Evolutionary conservation across 2,113 vertebrate species (phyloP).

Genomic region (Ornithorhynchus anatinus): DNA sequence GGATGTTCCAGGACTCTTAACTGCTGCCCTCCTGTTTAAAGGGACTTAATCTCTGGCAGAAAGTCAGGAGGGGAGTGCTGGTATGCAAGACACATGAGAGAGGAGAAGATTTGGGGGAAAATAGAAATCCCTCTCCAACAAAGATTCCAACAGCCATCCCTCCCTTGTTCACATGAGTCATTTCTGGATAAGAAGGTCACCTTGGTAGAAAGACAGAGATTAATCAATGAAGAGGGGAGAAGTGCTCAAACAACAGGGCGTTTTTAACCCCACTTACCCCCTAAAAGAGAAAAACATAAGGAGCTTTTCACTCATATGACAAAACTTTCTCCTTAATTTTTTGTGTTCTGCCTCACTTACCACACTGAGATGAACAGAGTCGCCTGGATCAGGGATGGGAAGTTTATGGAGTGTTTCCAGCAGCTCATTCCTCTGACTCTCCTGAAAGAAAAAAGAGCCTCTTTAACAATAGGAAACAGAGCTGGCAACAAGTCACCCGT

Average conservation of each 20-base stretch:
- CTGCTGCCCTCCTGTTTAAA: too few species aligned
- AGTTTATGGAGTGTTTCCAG: constrained; percentile 86
- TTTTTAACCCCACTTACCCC: constrained; percentile 22
- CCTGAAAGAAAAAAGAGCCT: constrained; percentile 74
- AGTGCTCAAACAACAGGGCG: constrained; percentile 11
- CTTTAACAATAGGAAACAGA: constrained; percentile 12
- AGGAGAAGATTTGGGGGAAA: too few species aligned
- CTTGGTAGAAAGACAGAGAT: too few species aligned
- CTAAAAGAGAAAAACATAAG: constrained; percentile 27
- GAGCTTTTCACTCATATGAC: neutral
- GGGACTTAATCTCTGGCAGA: too few species aligned
- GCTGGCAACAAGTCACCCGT: neutral
- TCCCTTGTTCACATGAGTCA: too few species aligned
- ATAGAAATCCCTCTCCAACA: too few species aligned
- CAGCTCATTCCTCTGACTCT: constrained; percentile 87
- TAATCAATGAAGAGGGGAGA: constrained; percentile 24
- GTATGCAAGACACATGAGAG: too few species aligned
- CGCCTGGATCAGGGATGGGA: constrained; percentile 85
- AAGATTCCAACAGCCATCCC: too few species aligned
- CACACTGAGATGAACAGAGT: constrained; percentile 90
- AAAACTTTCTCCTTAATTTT: neutral
- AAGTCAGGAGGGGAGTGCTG: too few species aligned
- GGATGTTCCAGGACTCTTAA: too few species aligned
- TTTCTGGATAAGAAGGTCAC: too few species aligned
- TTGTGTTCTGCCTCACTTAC: constrained; percentile 71